These are phyloP conservation scores for Phyto melanocephala DNA, from an alignment of 2,888 invertebrate species.

Conservation along the genomic window DNA sequence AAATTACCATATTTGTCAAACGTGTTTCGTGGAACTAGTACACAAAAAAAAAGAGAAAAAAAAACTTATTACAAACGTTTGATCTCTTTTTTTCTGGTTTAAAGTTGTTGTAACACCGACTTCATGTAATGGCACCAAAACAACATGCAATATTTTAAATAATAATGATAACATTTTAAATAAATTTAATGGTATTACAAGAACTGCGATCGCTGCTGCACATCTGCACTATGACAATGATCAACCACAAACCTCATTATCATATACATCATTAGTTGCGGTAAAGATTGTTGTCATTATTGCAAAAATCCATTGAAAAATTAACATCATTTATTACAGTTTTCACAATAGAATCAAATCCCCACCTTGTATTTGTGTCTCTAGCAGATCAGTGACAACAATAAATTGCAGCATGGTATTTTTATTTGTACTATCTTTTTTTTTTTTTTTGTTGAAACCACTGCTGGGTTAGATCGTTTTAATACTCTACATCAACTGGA, in stretches of 20 bases:
- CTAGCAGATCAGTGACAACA: background rate
- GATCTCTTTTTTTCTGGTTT: background rate
- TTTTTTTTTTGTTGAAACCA: too few species aligned
- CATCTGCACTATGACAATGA: conserved; percentile 26
- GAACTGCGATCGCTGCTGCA: conserved; percentile 11
- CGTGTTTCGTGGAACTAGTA: conserved; percentile 32
- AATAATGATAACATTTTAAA: background rate
- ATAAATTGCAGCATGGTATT: conserved; percentile 30
- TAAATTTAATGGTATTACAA: conserved; percentile 35
- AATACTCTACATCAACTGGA: conserved; percentile 21
- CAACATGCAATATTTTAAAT: conserved; percentile 13
- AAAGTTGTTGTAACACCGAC: background rate
- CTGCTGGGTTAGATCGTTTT: background rate
- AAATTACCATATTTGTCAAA: conserved; percentile 54
- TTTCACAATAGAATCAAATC: conserved; percentile 21
- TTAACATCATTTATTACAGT: conserved; percentile 46
- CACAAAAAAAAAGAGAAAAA: background rate
- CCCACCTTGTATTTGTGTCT: conserved; percentile 17
- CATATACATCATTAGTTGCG: background rate
- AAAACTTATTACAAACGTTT: conserved; percentile 1
- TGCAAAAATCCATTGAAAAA: conserved; percentile 34
- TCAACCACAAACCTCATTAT: conserved; percentile 24
- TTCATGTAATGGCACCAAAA: conserved; percentile 3
- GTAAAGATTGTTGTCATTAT: background rate
- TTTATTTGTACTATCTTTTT: too few species aligned